Evolutionary conservation across 2,113 vertebrate genomes (phyloP).

Genomic region (Pygoscelis adeliae): DNA sequence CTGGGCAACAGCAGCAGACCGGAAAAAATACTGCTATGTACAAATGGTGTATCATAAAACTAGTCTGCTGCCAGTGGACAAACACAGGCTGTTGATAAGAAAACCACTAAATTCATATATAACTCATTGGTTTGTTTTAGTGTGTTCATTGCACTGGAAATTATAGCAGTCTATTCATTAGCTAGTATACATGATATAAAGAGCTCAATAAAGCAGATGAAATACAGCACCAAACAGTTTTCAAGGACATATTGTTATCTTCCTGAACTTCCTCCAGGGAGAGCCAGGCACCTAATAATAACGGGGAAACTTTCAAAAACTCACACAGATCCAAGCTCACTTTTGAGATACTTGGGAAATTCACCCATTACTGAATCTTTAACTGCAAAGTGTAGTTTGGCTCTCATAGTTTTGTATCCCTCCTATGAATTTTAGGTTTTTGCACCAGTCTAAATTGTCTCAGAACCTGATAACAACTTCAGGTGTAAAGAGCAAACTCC

Average conservation of each 20-base stretch:
- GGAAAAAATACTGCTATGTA: neutral
- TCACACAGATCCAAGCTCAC: neutral
- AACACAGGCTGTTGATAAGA: neutral
- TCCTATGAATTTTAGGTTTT: neutral
- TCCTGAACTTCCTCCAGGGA: neutral
- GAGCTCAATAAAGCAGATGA: neutral
- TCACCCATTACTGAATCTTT: neutral
- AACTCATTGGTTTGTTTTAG: neutral
- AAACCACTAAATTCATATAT: neutral
- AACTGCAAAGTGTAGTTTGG: neutral
- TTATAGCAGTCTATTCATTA: neutral
- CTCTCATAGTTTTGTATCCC: neutral
- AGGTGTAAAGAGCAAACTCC: neutral
- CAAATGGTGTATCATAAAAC: neutral
- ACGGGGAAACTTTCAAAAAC: neutral
- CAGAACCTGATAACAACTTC: neutral
- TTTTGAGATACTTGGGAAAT: neutral
- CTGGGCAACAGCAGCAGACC: neutral
- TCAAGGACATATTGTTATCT: neutral
- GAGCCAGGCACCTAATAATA: neutral
- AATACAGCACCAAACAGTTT: neutral
- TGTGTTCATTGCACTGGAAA: neutral
- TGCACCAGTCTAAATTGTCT: neutral
- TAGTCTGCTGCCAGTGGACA: neutral
- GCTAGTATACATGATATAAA: accelerated